A percentile compares a stretch with the other conserved stretches of the same genome.
Conservation (phyloP, 2,113 vertebrate species). For the Machaerirhynchus nigripectus region DNA sequence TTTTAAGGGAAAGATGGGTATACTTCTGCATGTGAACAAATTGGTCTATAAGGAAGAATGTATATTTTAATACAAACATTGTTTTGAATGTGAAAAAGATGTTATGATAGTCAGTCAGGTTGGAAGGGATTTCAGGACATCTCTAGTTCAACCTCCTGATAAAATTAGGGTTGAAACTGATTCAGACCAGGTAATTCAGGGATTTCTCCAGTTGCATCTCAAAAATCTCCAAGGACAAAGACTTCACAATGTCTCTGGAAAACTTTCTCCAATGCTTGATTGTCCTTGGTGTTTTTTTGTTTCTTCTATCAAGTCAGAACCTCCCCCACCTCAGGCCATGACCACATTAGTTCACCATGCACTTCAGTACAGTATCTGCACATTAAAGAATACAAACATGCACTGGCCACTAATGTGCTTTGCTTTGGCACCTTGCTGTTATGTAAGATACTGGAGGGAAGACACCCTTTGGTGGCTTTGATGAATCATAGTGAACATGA, state of each 20-base stretch:
- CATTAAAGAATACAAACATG: neutral
- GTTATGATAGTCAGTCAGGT: neutral
- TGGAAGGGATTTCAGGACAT: neutral
- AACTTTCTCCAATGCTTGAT: neutral
- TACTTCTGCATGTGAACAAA: neutral
- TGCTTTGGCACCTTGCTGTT: neutral
- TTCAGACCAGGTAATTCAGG: neutral
- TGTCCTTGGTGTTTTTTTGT: neutral
- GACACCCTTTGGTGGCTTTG: neutral
- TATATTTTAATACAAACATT: neutral
- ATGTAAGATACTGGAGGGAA: neutral
- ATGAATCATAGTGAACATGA: accelerated
- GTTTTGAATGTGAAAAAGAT: neutral
- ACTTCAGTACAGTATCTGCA: neutral
- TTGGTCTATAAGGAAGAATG: neutral
- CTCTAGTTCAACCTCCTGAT: neutral
- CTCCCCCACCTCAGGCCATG: neutral
- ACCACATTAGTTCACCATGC: neutral
- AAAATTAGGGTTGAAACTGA: neutral
- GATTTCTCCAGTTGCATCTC: neutral
- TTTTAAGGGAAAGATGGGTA: neutral
- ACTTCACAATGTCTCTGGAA: neutral
- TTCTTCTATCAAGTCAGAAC: neutral
- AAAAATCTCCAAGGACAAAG: neutral
- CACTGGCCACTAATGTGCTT: neutral